Evolutionary conservation across 2,797 vertebrate genomes (phyloP), one percentile per base, ranked within the genome.

Genomic region (Anguilla obscura): DNA sequence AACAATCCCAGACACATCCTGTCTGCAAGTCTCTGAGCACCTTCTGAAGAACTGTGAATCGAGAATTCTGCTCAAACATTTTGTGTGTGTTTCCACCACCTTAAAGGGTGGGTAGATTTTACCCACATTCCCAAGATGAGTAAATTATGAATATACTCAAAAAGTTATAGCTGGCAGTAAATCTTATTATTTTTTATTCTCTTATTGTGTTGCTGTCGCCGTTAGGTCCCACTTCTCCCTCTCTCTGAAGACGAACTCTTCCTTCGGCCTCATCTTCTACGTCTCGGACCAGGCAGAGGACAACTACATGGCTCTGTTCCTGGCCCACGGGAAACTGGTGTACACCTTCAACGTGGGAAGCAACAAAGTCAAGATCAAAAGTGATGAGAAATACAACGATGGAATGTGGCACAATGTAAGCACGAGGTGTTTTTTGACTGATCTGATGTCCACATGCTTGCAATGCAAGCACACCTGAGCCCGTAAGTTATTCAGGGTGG

Each of bases 361-460:
- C 50, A 95, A 96, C 88, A 97, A 95, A 91, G 93, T 99, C 92
- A 97, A 95, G 93, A 96, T 99, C 90, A 96, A 90, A 93, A 98
- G 96, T 87, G 95, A 95, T 88, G 95, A 97, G 90, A 97, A 96
- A 89, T 98, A 97, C 92, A 98, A 97, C 12, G 96, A 99, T 69
- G 97, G 97, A 14, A 88, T 91, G 27, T 99, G 98, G 98, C 98
- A 99, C 90, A 95, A 97, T 71, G 98, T 99, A 96, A 96, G 97
- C 95, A 69, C 21, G 0, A 2, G 16, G 3, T 16, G 12, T 5
- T 21, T 0, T 24, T 52, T 36, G 83, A 45, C 40, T 45, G 40
- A 45, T 45, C 40, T 5, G 40, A 1, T 45, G 40, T 45, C 40
- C 40, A 0, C 2, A 45, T 45, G 16, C 10, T 36, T 0, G 30